phyloP scores from a whole-genome alignment of 1,140 invertebrate genomes.

The Maniola jurtina region DNA sequence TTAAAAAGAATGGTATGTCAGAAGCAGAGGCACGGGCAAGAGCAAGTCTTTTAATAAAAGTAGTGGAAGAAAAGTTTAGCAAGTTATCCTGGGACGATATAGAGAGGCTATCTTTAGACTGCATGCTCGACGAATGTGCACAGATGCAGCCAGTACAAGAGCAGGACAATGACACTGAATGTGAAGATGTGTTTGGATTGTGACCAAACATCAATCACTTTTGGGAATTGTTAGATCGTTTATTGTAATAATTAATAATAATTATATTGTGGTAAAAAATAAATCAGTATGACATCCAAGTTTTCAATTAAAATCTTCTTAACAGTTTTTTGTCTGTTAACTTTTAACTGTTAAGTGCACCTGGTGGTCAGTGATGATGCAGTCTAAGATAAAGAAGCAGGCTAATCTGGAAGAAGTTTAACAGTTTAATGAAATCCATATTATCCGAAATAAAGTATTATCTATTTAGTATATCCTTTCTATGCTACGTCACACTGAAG shows the following conservation, averaged over 20 bases:
- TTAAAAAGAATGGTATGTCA: conserved; percentile 59
- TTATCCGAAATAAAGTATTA: too few relatives aligned
- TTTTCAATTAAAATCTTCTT: neutral
- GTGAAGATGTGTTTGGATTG: conserved; percentile 47
- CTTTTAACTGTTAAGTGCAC: too few relatives aligned
- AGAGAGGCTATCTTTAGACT: conserved; percentile 49
- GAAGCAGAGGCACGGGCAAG: conserved; percentile 51
- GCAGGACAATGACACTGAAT: conserved; percentile 38
- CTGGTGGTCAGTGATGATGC: too few relatives aligned
- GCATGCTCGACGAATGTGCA: conserved; percentile 41
- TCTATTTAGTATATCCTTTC: too few relatives aligned
- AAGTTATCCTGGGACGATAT: conserved; percentile 71
- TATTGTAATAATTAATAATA: neutral
- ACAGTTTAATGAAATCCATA: too few relatives aligned
- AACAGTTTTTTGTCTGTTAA: neutral
- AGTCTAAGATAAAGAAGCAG: too few relatives aligned
- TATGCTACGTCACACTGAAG: too few relatives aligned
- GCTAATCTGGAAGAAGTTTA: too few relatives aligned
- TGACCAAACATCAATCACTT: conserved; percentile 35
- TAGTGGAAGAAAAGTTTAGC: conserved; percentile 61
- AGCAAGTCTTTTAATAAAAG: conserved; percentile 44
- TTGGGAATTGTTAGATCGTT: conserved; percentile 13
- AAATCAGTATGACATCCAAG: neutral
- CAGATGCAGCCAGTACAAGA: conserved; percentile 28
- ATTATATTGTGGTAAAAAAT: neutral